Percentiles rank a stretch among this genome's conserved stretches.
phyloP scores from a whole-genome alignment of 1,140 invertebrate species.

The Brachionus rubens region DNA sequence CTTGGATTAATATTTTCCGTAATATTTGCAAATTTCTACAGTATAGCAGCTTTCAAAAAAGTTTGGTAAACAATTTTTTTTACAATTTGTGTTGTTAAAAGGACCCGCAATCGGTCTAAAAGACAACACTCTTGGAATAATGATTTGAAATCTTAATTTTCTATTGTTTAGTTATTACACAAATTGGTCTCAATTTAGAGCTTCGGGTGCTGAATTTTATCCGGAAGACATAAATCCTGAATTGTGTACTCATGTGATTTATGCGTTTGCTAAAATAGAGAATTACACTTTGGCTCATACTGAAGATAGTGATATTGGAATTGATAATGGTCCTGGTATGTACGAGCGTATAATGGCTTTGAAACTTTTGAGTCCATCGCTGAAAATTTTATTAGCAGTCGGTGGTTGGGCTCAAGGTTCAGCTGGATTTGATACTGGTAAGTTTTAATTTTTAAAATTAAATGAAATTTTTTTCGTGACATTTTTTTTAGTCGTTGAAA shows the following conservation, averaged over 20 bases:
- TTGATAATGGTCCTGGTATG: constrained; percentile 18
- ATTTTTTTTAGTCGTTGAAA: constrained; percentile 72
- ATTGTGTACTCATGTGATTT: constrained; percentile 87
- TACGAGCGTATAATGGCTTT: constrained; percentile 22
- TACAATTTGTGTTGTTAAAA: no score
- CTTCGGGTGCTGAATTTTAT: constrained; percentile 76
- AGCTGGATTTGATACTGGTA: constrained; percentile 5
- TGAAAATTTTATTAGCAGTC: constrained; percentile 10
- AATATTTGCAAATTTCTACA: background rate
- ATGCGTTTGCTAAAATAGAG: constrained; percentile 76
- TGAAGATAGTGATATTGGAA: constrained; percentile 74
- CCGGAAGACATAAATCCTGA: constrained; percentile 78
- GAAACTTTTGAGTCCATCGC: background rate
- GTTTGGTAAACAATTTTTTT: background rate
- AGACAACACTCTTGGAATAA: no score
- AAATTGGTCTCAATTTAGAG: constrained; percentile 83
- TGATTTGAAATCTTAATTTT: background rate
- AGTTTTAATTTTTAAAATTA: background rate
- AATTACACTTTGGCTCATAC: constrained; percentile 69
- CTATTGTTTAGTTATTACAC: constrained; percentile 71
- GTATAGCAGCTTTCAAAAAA: constrained; percentile 20
- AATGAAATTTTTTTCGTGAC: constrained; percentile 55
- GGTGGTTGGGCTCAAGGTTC: constrained; percentile 77
- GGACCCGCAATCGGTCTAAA: no score
- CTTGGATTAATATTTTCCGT: background rate